Percentiles rank a stretch among this genome's conserved stretches.
phyloP scores from a whole-genome alignment of 2,797 vertebrate genomes.

The Ptychadena robeensis region DNA sequence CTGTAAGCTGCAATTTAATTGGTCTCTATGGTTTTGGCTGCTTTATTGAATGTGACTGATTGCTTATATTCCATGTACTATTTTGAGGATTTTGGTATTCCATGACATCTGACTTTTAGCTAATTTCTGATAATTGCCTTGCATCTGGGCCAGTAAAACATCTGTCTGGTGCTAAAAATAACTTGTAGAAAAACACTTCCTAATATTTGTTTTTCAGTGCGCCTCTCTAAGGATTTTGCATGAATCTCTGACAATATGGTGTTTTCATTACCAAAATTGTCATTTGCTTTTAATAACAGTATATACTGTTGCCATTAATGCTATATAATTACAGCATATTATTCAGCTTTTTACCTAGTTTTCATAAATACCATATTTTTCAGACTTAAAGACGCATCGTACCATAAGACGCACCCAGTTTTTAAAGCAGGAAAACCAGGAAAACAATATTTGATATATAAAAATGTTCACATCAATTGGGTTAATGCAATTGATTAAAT shows the following conservation, averaged over 20 bases:
- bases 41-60: not conserved
- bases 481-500: no score
- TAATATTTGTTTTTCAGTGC: conserved; percentile 75
- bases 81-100: not conserved
- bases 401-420: no score
- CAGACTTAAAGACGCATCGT: no score
- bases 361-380: no score
- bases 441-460: no score
- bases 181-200: conserved; percentile 68
- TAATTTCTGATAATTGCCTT: conserved; percentile 63
- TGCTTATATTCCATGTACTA: not conserved
- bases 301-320: no score
- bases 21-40: not conserved
- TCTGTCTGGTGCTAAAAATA: conserved; percentile 72
- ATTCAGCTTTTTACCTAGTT: no score
- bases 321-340: not conserved
- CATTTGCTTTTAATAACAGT: conserved; percentile 65
- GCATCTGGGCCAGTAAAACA: conserved; percentile 67
- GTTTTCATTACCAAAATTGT: conserved; percentile 67
- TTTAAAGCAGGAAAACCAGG: no score
- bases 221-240: conserved; percentile 69
- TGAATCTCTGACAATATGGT: conserved; percentile 72
- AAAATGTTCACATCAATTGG: no score
- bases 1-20: not conserved
- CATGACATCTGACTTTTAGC: conserved; percentile 49